Base-by-base conservation (phyloP, 2,113 vertebrate genomes). In the Geococcyx californianus region DNA sequence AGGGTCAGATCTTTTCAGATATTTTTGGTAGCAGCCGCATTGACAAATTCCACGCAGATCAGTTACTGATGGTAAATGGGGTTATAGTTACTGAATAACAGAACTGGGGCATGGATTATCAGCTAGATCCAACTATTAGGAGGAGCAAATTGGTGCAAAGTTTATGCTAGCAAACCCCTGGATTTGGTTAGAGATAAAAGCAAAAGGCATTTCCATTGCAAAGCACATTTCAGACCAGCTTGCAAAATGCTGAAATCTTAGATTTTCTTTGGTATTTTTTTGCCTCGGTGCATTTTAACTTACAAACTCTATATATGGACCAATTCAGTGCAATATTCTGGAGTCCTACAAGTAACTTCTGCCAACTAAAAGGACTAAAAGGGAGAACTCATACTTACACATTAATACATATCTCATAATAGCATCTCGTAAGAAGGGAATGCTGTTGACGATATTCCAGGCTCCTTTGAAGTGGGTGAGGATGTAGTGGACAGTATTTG, bases 351-450 rank as follows among this genome's bases (percentile, higher is more conserved):
- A 20, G 24, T 5, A 59, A 29, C 47, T 52, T 40, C 66, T 42
- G 24, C 17, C 52, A 60, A 12, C 31, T 45, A 42, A 38, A 28
- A n/a, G 6, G 8, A 28, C 16, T 45, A 58, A n/a, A 66, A 72
- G 19, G 33, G 12, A 42, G 25, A 81, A 54, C 9, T 54, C 28
- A 47, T 87, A 98, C 99, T 99, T 97, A 99, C 99, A 99, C 5
- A 97, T 99, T 83, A 99, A 95, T 33, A 99, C 99, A 1, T 99
- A 99, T 97, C 97, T 98, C 99, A 99, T 99, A 92, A 99, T 99
- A 68, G 58, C 19, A 63, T 99, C 98, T 19, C 98, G 94, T 60
- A 99, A 89, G 94, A 99, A 99, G 13, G 99, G 98, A 82, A 99
- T 97, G 62, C 96, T 99, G 97, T 99, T 99, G 83, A 99, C n/a